phyloP scores from a whole-genome alignment of 92 coral and sea anemone species.

The Scolanthus callimorphus region DNA sequence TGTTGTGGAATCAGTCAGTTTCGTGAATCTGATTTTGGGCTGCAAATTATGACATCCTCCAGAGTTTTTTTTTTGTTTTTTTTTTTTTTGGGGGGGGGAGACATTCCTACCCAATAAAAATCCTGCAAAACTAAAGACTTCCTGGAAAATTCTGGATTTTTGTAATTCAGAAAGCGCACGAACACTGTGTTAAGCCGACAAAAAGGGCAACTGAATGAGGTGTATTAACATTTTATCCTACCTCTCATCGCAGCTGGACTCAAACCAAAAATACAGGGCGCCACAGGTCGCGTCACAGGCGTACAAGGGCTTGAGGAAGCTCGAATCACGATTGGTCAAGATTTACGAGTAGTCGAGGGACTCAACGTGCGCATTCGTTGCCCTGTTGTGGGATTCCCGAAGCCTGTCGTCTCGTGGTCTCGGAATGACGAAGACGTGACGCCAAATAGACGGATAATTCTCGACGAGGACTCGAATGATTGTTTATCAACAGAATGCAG shows the following conservation, averaged over 20 bases:
- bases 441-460: slow-evolving; percentile 38
- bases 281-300: slow-evolving; percentile 54
- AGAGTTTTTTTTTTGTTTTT: too few species aligned
- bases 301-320: slow-evolving; percentile 52
- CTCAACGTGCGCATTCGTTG: slow-evolving; percentile 63
- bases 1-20: too few species aligned
- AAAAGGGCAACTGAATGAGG: too few species aligned
- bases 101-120: too few species aligned
- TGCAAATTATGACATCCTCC: too few species aligned
- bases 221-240: too few species aligned
- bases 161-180: too few species aligned
- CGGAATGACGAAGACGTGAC: slow-evolving; percentile 47
- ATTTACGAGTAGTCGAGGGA: slow-evolving; percentile 64
- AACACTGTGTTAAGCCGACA: too few species aligned
- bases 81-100: too few species aligned
- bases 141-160: too few species aligned
- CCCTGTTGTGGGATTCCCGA: slow-evolving; percentile 70
- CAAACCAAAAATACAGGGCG: slow-evolving; percentile 54
- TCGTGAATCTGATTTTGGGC: too few species aligned
- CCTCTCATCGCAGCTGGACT: slow-evolving; percentile 43
- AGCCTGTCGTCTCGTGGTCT: slow-evolving; percentile 69
- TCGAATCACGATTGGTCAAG: slow-evolving; percentile 66
- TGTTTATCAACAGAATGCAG: slow-evolving; percentile 49
- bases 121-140: too few species aligned
- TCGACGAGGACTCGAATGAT: slow-evolving; percentile 36